Evolutionary conservation across 1,140 invertebrate genomes (phyloP).

Genomic region (Danaus plexippus): DNA sequence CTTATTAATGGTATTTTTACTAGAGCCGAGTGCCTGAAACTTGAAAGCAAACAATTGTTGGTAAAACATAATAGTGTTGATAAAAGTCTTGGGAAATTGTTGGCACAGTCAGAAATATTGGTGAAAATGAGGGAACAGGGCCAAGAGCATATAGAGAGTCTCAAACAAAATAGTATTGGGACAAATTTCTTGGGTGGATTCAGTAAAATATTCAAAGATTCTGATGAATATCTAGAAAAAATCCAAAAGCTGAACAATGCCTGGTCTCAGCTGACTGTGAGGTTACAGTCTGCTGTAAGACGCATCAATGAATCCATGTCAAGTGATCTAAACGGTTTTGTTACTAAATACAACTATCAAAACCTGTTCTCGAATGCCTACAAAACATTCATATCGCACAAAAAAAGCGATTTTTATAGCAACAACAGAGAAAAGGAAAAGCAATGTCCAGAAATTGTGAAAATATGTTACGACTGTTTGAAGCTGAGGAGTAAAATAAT

Average conservation of each 20-base stretch:
- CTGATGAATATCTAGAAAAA: constrained; percentile 46
- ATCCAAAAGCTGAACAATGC: constrained; percentile 51
- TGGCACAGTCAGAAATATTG: constrained; percentile 48
- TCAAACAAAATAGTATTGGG: constrained; percentile 40
- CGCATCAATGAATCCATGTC: constrained; percentile 56
- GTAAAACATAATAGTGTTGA: constrained; percentile 58
- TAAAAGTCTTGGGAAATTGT: constrained; percentile 57
- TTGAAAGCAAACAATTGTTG: constrained; percentile 54
- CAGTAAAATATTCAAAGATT: constrained; percentile 52
- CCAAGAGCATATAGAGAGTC: constrained; percentile 41
- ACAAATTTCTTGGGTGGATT: constrained; percentile 52
- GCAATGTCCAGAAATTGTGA: constrained; percentile 55
- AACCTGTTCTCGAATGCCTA: constrained; percentile 44
- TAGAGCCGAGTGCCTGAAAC: constrained; percentile 56
- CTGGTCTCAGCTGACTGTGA: constrained; percentile 50
- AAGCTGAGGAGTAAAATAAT: constrained; percentile 62
- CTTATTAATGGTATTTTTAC: constrained; percentile 56
- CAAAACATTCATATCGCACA: constrained; percentile 40
- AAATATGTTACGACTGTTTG: constrained; percentile 56
- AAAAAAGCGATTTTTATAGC: constrained; percentile 45
- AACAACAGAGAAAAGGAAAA: constrained; percentile 46
- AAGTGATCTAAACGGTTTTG: constrained; percentile 51
- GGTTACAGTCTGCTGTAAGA: constrained; percentile 59
- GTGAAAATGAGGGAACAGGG: constrained; percentile 46
- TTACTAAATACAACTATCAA: constrained; percentile 52